These are phyloP conservation scores for Labeo catla DNA, from an alignment of 2,113 vertebrate genomes.

Conservation along the genomic window DNA sequence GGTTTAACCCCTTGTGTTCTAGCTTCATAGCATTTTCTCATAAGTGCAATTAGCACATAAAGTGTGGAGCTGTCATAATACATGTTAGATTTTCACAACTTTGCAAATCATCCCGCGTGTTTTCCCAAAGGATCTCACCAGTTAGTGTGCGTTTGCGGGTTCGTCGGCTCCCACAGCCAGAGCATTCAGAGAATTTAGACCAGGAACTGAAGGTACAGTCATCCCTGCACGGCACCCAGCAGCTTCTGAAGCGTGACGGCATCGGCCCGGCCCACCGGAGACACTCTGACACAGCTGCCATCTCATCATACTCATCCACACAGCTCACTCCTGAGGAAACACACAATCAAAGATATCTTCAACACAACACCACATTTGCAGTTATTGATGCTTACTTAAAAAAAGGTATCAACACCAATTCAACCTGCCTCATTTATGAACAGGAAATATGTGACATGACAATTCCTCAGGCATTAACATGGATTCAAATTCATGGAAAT, in stretches of 20 bases:
- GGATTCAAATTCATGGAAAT: background rate
- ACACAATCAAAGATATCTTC: constrained; percentile 29
- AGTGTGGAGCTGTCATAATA: background rate
- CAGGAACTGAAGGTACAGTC: constrained; percentile 91
- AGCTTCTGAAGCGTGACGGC: constrained; percentile 82
- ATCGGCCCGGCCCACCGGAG: constrained; percentile 80
- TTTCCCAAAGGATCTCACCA: constrained; percentile 73
- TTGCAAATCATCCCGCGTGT: constrained; percentile 14
- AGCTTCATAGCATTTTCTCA: constrained; percentile 17
- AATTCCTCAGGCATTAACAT: background rate
- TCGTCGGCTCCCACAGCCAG: constrained; percentile 78
- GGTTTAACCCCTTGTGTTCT: background rate
- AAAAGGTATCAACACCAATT: background rate
- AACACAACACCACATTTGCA: constrained; percentile 23
- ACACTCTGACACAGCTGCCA: constrained; percentile 79
- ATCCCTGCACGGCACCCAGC: constrained; percentile 84
- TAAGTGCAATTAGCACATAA: background rate
- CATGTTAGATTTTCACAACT: background rate
- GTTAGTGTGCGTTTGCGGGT: constrained; percentile 82
- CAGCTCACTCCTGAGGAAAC: constrained; percentile 83
- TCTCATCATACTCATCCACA: constrained; percentile 72
- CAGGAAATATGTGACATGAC: background rate
- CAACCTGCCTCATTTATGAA: background rate
- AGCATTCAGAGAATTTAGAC: constrained; percentile 90
- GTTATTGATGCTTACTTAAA: constrained; percentile 3